These are phyloP conservation scores for Aricia artaxerxes DNA, from an alignment of 2,888 invertebrate species.

Conservation along the genomic window DNA sequence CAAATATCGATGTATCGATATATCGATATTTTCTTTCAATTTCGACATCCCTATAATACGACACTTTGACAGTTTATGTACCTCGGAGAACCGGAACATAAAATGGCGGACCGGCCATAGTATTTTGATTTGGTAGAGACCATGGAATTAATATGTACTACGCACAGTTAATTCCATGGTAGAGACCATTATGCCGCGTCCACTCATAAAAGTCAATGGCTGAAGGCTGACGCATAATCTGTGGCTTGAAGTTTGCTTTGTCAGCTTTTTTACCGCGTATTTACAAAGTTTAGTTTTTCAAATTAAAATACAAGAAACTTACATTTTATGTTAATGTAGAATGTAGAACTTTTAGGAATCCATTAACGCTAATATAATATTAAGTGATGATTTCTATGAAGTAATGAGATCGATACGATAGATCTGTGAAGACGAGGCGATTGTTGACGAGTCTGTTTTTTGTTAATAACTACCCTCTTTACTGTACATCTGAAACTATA, in stretches of 20 bases:
- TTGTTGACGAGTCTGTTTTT: slow-evolving; percentile 1
- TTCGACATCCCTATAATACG: no score
- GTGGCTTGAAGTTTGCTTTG: not conserved
- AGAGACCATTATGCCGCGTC: no score
- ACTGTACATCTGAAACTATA: not conserved
- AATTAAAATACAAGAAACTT: not conserved
- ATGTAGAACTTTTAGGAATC: not conserved
- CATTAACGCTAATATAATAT: not conserved
- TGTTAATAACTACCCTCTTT: slow-evolving; percentile 7
- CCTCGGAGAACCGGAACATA: no score
- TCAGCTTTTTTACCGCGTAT: slow-evolving; percentile 27
- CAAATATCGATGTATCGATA: no score
- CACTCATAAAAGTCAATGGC: no score
- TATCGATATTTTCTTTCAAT: no score
- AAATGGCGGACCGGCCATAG: no score
- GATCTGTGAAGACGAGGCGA: not conserved
- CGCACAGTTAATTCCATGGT: no score
- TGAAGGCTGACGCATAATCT: no score
- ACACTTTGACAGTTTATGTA: no score
- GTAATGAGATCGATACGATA: not conserved
- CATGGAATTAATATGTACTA: no score
- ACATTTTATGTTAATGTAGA: not conserved
- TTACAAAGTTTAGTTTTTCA: slow-evolving; percentile 6
- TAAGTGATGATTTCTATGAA: not conserved
- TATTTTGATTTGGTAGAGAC: no score